Evolutionary conservation across 2,113 vertebrate species (phyloP), one percentile per base, ranked within the genome.

Genomic region (Blennius ocellaris): DNA sequence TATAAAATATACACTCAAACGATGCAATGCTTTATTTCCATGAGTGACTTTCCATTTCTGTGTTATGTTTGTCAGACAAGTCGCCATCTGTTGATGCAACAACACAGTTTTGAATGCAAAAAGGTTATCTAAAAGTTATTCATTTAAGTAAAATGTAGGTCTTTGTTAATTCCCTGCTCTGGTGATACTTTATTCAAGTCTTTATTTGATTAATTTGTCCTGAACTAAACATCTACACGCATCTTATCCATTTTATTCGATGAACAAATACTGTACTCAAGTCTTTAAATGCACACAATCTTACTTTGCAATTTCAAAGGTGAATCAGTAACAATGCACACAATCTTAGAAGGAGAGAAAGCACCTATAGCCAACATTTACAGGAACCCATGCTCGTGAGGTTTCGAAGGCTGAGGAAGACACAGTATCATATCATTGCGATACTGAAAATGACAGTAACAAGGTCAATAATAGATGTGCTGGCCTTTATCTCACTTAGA

Each of bases 351-450:
- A 44, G 73, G 51, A 81, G 63, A 81, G 64, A 92, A 92, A 92
- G 11, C 78, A 85, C 88, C 84, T 77, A 51, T 59, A 64, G 76
- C 68, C 53, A 60, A 47, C 83, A 58, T 80, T 93, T 92, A 93
- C 90, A 89, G 90, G 90, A 93, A 94, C 86, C 66, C 55, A 69
- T 56, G 70, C 77, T 41, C 72, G 57, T 41, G 73, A 17, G 71
- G 84, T 91, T 92, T 89, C 86, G 37, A 59, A 83, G 70, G 63
- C 66, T 70, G 62, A 80, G 74, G 88, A 69, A 85, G 63, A 80
- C 55, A 83, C 66, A 73, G 61, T 90, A 87, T 92, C 88, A 87
- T 55, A 89, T 90, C 86, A 86, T 15, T 88, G 70, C 89, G 89
- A 92, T 81, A 93, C 78, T 85, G 89, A 91, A 80, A 86, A 83